Evolutionary conservation across 2,888 invertebrate genomes (phyloP), one percentile per base, ranked within the genome.

Genomic region (Aphidius colemani): DNA sequence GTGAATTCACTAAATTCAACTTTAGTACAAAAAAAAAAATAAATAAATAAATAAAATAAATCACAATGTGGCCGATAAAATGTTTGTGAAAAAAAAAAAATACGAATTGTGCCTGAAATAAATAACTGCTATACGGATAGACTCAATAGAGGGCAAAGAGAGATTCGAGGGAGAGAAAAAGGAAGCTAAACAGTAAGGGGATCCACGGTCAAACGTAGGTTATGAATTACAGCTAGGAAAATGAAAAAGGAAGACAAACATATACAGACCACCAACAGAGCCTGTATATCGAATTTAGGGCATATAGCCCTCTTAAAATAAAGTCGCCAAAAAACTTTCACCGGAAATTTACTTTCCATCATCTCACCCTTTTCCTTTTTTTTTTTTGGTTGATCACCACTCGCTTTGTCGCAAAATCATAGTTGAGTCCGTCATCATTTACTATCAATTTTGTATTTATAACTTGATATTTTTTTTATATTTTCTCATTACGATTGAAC

Each of bases 41-140:
- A 39, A n/a, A 40, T 11, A 41, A 8, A 41, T 18, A 18, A n/a
- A 53, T 41, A 57, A 65, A 70, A 73, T 72, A 74, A 73, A 74
- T 74, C 73, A 68, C 66, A 69, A 70, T 69, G 74, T 69, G 69
- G 64, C 68, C 67, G 72, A 74, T 73, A 74, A 71, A 72, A 73
- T 70, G 68, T 67, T 57, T 66, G 69, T 70, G 67, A 70, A 56
- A 63, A 71, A 66, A 66, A 69, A 68, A 66, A 71, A 69, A 70
- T 67, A 72, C 68, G 70, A 68, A 67, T 70, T 68, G 66, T 64
- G 64, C 66, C 67, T 67, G 58, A 69, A 73, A 73, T 74, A 72
- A 74, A 75, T 72, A 73, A 71, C 69, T 41, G 63, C 41, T 44
- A n/a, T n/a, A 67, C 57, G 56, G 46, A 64, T 39, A 53, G 41